Evolutionary conservation across 1,140 invertebrate genomes (phyloP).

Genomic region (Halyomorpha halys): DNA sequence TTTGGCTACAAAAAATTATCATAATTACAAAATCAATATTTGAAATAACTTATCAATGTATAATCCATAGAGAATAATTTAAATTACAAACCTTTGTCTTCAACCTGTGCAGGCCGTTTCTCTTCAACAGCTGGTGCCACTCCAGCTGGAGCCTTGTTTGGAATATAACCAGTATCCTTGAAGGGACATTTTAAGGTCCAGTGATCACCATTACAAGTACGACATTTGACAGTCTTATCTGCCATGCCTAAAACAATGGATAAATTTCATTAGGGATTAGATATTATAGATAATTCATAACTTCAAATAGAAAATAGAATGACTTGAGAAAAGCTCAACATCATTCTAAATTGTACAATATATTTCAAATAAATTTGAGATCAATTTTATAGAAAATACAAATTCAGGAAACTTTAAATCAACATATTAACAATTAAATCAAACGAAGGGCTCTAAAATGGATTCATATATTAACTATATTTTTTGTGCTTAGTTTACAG

Average conservation of each 20-base stretch:
- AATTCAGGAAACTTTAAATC: no score
- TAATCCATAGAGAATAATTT: background rate
- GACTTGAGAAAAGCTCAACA: no score
- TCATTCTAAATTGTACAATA: no score
- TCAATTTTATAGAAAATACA: no score
- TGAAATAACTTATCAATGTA: background rate
- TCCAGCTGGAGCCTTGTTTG: constrained; percentile 38
- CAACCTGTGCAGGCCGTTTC: constrained; percentile 14
- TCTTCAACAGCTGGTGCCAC: constrained; percentile 27
- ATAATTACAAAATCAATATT: background rate
- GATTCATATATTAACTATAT: no score
- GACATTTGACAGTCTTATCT: constrained; percentile 79
- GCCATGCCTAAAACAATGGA: constrained; percentile 35
- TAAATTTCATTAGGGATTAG: background rate
- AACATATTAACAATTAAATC: no score
- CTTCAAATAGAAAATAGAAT: no score
- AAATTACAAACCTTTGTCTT: constrained; percentile 21
- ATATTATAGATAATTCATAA: no score
- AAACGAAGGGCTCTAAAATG: no score
- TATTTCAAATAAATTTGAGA: no score
- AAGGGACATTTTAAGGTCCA: constrained; percentile 96
- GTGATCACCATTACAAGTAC: constrained; percentile 91
- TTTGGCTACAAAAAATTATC: background rate
- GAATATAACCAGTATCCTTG: constrained; percentile 70
- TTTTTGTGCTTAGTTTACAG: no score